phyloP scores from a whole-genome alignment of 2,888 invertebrate genomes.

The Carterocephalus palaemon region DNA sequence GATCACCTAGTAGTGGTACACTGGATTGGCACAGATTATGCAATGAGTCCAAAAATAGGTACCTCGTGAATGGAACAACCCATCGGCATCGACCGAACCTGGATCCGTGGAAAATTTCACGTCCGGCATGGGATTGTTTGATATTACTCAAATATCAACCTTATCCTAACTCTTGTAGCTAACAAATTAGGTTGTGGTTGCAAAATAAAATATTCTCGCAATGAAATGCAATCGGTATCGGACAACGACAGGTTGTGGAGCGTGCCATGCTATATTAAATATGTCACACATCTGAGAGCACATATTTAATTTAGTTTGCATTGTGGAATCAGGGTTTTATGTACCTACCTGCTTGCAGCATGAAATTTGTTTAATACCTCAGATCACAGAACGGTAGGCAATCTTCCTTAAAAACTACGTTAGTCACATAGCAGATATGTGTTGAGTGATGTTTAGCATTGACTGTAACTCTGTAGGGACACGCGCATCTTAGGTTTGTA shows the following conservation, averaged over 20 bases:
- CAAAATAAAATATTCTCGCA: constrained; percentile 26
- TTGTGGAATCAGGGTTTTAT: background rate
- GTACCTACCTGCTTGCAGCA: background rate
- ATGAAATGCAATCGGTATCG: constrained; percentile 27
- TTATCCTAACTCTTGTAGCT: constrained; percentile 11
- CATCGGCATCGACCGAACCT: constrained; percentile 47
- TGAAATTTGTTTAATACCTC: too few species aligned
- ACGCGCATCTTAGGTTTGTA: too few species aligned
- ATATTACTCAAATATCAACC: constrained; percentile 19
- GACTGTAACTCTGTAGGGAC: too few species aligned
- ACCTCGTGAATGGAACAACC: constrained; percentile 46
- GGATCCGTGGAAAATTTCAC: constrained; percentile 68
- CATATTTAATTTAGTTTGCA: constrained; percentile 1
- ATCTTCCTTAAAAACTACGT: too few species aligned
- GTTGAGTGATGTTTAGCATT: too few species aligned
- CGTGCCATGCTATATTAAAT: constrained; percentile 27
- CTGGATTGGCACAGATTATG: constrained; percentile 40
- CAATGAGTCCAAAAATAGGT: constrained; percentile 60
- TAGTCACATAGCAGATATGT: too few species aligned
- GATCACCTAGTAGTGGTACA: constrained; percentile 61
- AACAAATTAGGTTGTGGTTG: constrained; percentile 10
- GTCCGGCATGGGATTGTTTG: constrained; percentile 42
- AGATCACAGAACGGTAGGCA: too few species aligned
- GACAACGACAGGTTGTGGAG: constrained; percentile 25
- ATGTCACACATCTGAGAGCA: constrained; percentile 15